Evolutionary conservation across 2,113 vertebrate species (phyloP).

Genomic region (Pelusios castaneus): DNA sequence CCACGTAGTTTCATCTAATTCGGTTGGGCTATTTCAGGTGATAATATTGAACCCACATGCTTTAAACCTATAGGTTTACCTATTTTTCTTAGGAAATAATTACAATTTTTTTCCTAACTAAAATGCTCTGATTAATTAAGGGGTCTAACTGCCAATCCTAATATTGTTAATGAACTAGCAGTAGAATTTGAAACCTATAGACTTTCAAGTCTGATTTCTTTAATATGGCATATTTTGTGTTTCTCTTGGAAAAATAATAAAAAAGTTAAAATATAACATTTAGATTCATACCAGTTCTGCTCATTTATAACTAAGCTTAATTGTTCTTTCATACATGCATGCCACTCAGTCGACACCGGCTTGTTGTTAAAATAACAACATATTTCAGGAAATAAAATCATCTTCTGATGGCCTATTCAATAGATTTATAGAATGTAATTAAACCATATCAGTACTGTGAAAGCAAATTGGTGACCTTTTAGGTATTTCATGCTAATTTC

Average conservation of each 20-base stretch:
- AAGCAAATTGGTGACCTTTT: conserved; percentile 90
- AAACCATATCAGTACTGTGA: conserved; percentile 81
- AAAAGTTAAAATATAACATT: background rate
- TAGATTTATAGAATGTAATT: conserved; percentile 93
- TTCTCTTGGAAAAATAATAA: background rate
- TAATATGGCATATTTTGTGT: background rate
- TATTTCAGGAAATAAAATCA: conserved; percentile 72
- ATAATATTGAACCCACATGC: no score
- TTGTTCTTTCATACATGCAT: conserved; percentile 16
- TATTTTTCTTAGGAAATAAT: background rate
- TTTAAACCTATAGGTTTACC: background rate
- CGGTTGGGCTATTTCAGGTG: background rate
- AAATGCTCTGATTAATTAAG: background rate
- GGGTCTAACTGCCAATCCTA: background rate
- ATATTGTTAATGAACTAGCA: background rate
- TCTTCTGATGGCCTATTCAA: conserved; percentile 79
- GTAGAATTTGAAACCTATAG: background rate
- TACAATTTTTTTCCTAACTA: background rate
- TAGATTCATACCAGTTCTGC: background rate
- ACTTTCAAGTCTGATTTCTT: background rate
- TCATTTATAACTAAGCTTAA: background rate
- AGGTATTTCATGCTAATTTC: conserved; percentile 87
- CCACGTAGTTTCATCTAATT: background rate
- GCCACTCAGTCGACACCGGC: conserved; percentile 10
- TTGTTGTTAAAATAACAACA: conserved; percentile 75